Conservation (phyloP, 2,888 invertebrate species). For the Nomada flava region DNA sequence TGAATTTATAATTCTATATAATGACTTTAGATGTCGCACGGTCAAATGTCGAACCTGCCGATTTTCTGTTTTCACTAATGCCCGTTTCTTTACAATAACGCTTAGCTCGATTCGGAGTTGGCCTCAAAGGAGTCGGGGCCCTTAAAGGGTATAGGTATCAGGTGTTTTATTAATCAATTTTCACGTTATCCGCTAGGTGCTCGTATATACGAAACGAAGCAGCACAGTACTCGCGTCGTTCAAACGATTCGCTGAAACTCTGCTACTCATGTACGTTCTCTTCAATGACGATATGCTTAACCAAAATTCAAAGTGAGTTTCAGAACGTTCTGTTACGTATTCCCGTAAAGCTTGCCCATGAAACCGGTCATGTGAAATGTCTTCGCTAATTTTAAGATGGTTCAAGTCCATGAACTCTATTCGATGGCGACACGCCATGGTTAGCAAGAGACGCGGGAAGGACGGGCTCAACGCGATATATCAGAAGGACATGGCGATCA, state of each 20-base stretch:
- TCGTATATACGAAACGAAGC: constrained; percentile 89
- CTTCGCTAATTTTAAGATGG: constrained; percentile 84
- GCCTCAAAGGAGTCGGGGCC: too few relatives aligned
- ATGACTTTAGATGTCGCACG: too few relatives aligned
- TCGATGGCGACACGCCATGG: constrained; percentile 87
- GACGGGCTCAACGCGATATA: constrained; percentile 86
- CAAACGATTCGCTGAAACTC: constrained; percentile 90
- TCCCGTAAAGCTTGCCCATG: neutral
- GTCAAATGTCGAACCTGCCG: too few relatives aligned
- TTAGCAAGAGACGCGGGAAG: constrained; percentile 84
- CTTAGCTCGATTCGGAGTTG: too few relatives aligned
- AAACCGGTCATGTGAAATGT: neutral
- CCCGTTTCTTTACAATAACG: too few relatives aligned
- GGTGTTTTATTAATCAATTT: too few relatives aligned
- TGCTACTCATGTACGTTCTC: constrained; percentile 90
- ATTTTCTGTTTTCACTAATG: too few relatives aligned
- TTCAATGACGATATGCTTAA: constrained; percentile 86
- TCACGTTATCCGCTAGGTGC: constrained; percentile 68
- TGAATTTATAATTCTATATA: too few relatives aligned
- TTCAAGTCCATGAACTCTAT: constrained; percentile 89
- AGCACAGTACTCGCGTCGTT: constrained; percentile 87
- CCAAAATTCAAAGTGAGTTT: constrained; percentile 70
- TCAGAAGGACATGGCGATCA: constrained; percentile 92
- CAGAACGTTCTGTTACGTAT: neutral
- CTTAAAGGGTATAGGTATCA: neutral